These are phyloP conservation scores for Chrysopa pallens DNA, from an alignment of 1,140 invertebrate species.

Conservation along the genomic window DNA sequence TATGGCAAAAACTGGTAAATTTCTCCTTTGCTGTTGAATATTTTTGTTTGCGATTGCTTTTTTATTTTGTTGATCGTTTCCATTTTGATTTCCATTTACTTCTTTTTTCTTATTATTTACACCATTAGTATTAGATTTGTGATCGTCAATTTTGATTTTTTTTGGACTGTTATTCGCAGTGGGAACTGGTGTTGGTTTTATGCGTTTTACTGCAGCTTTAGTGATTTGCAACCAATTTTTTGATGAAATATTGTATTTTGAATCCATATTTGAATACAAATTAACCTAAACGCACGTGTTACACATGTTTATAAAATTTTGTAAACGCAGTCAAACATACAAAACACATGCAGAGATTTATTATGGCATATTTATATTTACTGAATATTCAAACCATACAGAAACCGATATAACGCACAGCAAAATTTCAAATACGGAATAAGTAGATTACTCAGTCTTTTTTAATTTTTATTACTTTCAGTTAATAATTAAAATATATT, in stretches of 20 bases:
- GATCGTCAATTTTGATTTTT: background rate
- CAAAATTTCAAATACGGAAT: no score
- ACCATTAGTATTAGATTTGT: background rate
- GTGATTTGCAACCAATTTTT: background rate
- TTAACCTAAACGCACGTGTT: no score
- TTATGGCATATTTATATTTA: no score
- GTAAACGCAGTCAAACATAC: no score
- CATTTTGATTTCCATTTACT: background rate
- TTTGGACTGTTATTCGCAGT: background rate
- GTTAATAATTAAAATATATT: no score
- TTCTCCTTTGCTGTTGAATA: background rate
- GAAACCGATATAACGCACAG: no score
- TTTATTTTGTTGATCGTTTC: background rate
- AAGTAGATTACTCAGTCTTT: no score
- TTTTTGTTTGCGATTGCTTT: background rate
- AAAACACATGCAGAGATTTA: no score
- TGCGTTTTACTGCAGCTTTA: background rate
- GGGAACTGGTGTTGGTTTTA: background rate
- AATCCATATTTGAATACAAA: background rate
- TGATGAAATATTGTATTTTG: background rate
- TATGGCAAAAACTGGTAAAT: background rate
- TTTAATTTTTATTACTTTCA: no score
- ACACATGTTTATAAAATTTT: no score
- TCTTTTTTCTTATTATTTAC: background rate
- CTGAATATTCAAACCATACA: no score